Evolutionary conservation across 1,140 invertebrate species (phyloP), one percentile per base, ranked within the genome.

Genomic region (Hycleus phaleratus): DNA sequence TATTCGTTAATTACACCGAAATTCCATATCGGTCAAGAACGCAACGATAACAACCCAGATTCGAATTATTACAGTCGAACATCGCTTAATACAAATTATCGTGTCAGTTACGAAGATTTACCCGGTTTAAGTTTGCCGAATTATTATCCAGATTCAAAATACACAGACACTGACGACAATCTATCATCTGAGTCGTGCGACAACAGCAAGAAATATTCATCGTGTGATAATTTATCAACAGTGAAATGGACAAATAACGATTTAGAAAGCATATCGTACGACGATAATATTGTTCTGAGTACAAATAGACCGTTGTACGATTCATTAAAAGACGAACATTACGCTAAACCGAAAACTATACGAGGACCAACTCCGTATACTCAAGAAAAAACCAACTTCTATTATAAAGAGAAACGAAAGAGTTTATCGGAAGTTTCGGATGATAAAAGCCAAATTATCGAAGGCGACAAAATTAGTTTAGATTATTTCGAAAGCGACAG

Each of bases 41-140:
- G 60, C 56, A 47, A 83, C 67, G 83, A 80, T 65, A 74, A 18
- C 18, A 18, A 18, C 18, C 18, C 83, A 49, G 82, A 83, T 65
- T 83, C 81, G n/a, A 82, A 82, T 63, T 83, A 82, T 68, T 80
- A 82, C 26, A 78, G 81, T 64, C 81, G 64, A 75, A 77, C 46
- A 45, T 60, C 47, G 38, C 12, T 43, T 44, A 65, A 61, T 54
- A 65, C 56, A n/a, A 38, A 43, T n/a, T 68, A 25, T 43, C 59
- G 55, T 24, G 53, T 61, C 11, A 63, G 65, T 4, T 51, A 64
- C 39, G 65, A 70, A 26, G 59, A 69, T 46, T 43, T 62, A 7
- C 50, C 64, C 4, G 70, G 68, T 9, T 58, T 74, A 45, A 72
- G 68, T 63, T 58, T 74, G 24, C 73, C 72, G 11, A 71, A 73